These are phyloP conservation scores for Trachelus iudaicus DNA, from an alignment of 2,888 invertebrate species.

Conservation along the genomic window DNA sequence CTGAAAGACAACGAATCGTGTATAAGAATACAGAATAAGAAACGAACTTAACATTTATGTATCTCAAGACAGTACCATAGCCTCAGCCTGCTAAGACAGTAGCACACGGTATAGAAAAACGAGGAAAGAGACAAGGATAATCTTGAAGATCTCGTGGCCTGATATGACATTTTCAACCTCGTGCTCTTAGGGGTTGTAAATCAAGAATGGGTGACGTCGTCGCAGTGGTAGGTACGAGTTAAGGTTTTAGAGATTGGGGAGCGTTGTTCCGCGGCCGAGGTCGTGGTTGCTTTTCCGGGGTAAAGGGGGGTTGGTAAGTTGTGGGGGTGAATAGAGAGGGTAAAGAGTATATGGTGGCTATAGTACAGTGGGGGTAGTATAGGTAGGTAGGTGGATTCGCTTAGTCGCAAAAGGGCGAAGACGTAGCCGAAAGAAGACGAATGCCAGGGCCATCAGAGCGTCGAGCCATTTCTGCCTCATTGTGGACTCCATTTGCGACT, in stretches of 20 bases:
- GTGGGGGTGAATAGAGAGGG: slow-evolving; percentile 16
- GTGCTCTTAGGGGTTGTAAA: neutral
- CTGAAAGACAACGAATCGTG: neutral
- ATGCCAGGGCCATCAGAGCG: slow-evolving; percentile 58
- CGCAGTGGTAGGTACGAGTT: neutral
- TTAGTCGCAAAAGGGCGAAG: neutral
- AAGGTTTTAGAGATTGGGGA: neutral
- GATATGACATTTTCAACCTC: neutral
- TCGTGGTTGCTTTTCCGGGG: slow-evolving; percentile 1
- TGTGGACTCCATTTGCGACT: slow-evolving; percentile 65
- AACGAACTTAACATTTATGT: neutral
- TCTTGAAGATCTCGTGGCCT: neutral
- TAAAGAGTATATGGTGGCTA: slow-evolving; percentile 13
- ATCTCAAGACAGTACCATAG: neutral
- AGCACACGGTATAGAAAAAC: neutral
- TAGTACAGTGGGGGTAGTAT: slow-evolving; percentile 11
- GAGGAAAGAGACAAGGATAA: neutral
- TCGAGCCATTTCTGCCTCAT: slow-evolving; percentile 64
- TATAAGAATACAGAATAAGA: neutral
- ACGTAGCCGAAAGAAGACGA: slow-evolving; percentile 45
- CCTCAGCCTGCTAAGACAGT: neutral
- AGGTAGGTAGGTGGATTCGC: neutral
- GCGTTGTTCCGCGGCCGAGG: neutral
- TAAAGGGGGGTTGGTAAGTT: slow-evolving; percentile 6
- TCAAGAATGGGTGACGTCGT: neutral